Conservation (phyloP, 35 echinoderm and acorn worm species). For the Strongylocentrotus purpuratus region DNA sequence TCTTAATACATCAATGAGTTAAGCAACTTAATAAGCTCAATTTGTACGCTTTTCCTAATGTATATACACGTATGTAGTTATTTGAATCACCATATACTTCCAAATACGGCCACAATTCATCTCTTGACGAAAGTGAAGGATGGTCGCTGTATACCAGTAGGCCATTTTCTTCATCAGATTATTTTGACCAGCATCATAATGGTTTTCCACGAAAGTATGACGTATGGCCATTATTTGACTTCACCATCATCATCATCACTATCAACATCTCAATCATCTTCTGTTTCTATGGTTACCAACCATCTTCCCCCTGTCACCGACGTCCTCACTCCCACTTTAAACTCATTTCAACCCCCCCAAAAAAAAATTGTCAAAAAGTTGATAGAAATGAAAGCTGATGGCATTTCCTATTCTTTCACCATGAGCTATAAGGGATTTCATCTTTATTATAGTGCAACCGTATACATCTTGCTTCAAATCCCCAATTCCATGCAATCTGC, state of each 20-base stretch:
- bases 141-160: background rate
- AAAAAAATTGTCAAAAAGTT: background rate
- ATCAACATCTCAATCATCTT: background rate
- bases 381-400: background rate
- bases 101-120: background rate
- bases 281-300: background rate
- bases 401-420: conserved; percentile 15
- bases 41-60: too few relatives aligned
- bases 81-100: too few relatives aligned
- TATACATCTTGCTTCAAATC: conserved; percentile 36
- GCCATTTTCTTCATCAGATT: background rate
- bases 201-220: too few relatives aligned
- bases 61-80: too few relatives aligned
- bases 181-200: background rate
- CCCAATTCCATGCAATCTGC: background rate
- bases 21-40: too few relatives aligned
- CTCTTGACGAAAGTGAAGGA: background rate
- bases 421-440: conserved; percentile 8
- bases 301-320: background rate
- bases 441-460: conserved; percentile 45
- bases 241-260: background rate
- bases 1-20: too few relatives aligned
- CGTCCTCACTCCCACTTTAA: background rate
- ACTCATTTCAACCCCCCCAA: background rate
- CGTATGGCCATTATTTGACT: too few relatives aligned